phyloP scores from a whole-genome alignment of 2,113 vertebrate species.

The Varanus komodoensis region DNA sequence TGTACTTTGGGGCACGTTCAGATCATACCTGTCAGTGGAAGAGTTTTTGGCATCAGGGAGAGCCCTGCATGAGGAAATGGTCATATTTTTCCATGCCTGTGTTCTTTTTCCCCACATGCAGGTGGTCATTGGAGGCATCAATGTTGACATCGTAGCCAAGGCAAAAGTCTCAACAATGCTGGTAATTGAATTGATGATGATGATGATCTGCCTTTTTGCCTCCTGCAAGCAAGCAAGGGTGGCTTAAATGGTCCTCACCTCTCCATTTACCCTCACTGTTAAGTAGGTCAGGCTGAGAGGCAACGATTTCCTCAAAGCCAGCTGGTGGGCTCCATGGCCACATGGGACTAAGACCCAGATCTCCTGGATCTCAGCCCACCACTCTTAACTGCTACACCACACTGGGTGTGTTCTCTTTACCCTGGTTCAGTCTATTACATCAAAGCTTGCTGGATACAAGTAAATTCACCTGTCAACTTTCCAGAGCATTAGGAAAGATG shows the following conservation, averaged over 20 bases:
- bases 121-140: constrained; percentile 91
- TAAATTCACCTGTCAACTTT: not conserved
- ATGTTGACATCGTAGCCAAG: constrained; percentile 91
- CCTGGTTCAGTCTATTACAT: not conserved
- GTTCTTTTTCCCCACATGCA: constrained; percentile 65
- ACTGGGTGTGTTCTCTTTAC: not conserved
- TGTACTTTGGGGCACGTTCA: not conserved
- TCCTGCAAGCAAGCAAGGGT: too few species aligned
- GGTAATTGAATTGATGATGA: constrained; percentile 69
- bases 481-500: not conserved
- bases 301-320: too few species aligned
- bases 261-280: too few species aligned
- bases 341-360: too few species aligned
- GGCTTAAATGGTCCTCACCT: too few species aligned
- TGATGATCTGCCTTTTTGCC: too few species aligned
- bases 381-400: not conserved
- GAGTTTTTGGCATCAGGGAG: not conserved
- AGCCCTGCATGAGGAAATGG: not conserved
- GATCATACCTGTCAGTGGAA: not conserved
- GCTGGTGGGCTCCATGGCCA: too few species aligned
- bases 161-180: constrained; percentile 76
- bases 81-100: constrained; percentile 6
- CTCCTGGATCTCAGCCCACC: too few species aligned
- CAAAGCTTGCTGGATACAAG: not conserved
- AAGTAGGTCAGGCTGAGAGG: too few species aligned